phyloP scores from a whole-genome alignment of 2,797 vertebrate species.

The Chrysocyon brachyurus region DNA sequence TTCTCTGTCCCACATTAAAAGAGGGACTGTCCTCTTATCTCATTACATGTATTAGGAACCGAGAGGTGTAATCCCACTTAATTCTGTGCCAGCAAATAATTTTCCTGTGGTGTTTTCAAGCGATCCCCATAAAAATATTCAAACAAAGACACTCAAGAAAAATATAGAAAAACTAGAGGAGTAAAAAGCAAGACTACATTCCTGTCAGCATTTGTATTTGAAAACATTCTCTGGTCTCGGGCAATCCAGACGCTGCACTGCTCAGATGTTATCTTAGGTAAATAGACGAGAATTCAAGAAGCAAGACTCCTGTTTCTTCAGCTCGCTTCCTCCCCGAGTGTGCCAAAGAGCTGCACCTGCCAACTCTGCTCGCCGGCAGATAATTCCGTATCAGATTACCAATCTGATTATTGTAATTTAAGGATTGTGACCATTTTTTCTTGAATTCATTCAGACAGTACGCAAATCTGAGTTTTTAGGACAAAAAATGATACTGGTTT shows the following conservation, averaged over 20 bases:
- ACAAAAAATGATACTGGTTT: background rate
- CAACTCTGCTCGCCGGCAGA: background rate
- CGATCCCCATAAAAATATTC: background rate
- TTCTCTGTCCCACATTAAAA: background rate
- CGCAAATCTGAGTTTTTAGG: background rate
- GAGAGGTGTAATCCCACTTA: constrained; percentile 4
- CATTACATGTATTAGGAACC: background rate
- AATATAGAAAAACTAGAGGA: constrained; percentile 30
- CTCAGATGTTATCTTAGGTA: constrained; percentile 38
- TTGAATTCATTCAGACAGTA: background rate
- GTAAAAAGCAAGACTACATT: background rate
- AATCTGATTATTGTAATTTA: background rate
- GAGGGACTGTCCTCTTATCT: background rate
- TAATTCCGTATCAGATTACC: background rate
- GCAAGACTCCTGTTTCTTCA: background rate
- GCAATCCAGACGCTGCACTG: background rate
- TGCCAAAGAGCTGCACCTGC: background rate
- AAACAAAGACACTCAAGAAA: constrained; percentile 33
- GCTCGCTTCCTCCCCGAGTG: background rate
- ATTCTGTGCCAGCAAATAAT: constrained; percentile 32
- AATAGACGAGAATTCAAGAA: background rate
- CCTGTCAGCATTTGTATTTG: background rate
- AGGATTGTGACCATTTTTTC: background rate
- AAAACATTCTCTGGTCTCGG: constrained; percentile 42
- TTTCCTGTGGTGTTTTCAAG: constrained; percentile 52